Percentiles rank a stretch among this genome's conserved stretches.
phyloP scores from a whole-genome alignment of 2,113 vertebrate species.

The Hyaena hyaena region DNA sequence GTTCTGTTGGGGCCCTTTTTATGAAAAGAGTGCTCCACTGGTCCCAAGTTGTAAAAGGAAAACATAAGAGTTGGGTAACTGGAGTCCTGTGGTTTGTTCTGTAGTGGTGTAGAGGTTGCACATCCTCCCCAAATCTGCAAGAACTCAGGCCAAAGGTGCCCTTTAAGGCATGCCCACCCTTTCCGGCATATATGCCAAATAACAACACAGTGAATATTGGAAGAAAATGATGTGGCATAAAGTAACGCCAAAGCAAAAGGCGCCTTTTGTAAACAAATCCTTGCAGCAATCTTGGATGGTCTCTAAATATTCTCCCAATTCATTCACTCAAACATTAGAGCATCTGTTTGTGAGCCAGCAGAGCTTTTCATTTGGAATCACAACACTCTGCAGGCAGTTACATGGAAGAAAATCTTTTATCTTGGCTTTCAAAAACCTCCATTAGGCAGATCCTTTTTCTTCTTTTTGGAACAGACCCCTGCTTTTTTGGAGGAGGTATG shows the following conservation, averaged over 20 bases:
- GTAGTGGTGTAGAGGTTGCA: fast-evolving
- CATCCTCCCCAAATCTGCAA: background rate
- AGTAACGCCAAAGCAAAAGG: background rate
- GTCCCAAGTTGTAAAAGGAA: background rate
- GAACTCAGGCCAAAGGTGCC: background rate
- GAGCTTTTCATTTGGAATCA: conserved; percentile 61
- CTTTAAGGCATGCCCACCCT: background rate
- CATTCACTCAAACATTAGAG: conserved; percentile 61
- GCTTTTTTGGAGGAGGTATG: conserved; percentile 61
- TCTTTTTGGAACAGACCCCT: conserved; percentile 52
- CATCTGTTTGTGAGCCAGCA: conserved; percentile 61
- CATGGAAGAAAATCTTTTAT: conserved; percentile 48
- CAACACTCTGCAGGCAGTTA: conserved; percentile 40
- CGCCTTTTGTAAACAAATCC: conserved; percentile 33
- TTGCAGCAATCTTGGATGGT: conserved; percentile 20
- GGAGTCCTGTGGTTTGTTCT: background rate
- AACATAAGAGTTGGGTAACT: background rate
- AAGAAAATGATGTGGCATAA: background rate
- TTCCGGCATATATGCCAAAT: background rate
- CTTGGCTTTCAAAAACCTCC: conserved; percentile 66
- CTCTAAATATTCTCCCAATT: conserved; percentile 47
- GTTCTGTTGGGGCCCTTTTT: background rate
- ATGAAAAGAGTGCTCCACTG: background rate
- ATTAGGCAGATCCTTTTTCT: conserved; percentile 58
- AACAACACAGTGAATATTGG: background rate